These are phyloP conservation scores for Nephila pilipes DNA, from an alignment of 1,140 invertebrate species.

Conservation along the genomic window DNA sequence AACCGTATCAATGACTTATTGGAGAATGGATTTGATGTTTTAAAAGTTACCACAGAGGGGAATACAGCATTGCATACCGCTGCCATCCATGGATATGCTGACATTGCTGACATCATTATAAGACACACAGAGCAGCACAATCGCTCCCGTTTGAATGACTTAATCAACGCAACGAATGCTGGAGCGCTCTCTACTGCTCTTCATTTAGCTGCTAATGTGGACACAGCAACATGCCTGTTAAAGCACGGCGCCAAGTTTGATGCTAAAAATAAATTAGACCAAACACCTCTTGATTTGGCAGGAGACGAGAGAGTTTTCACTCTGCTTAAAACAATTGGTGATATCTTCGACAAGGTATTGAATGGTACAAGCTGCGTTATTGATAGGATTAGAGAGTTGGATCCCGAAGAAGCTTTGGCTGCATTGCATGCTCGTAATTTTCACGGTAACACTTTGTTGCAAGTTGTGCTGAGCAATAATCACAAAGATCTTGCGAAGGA, in stretches of 20 bases:
- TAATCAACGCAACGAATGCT: not conserved
- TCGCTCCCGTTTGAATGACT: not conserved
- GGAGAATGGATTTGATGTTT: not conserved
- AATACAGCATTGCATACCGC: not conserved
- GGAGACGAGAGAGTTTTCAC: not conserved
- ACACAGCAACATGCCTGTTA: not conserved
- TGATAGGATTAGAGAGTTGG: not conserved
- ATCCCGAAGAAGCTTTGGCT: not conserved
- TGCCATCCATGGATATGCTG: constrained; percentile 78
- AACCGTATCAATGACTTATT: not conserved
- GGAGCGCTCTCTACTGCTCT: not conserved
- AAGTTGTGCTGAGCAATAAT: not conserved
- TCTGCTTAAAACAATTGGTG: not conserved
- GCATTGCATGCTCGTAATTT: not conserved
- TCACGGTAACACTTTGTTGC: not conserved
- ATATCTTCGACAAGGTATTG: not conserved
- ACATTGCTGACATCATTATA: constrained; percentile 81
- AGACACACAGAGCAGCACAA: not conserved
- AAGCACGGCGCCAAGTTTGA: not conserved
- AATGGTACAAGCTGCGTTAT: not conserved
- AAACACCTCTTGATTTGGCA: not conserved
- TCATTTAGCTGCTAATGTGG: not conserved
- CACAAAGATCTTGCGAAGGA: not conserved
- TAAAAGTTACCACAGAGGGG: not conserved
- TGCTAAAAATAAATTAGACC: not conserved